A percentile compares a stretch with the other conserved stretches of the same genome.
phyloP scores from a whole-genome alignment of 2,797 vertebrate genomes.

The Gastrophryne carolinensis region DNA sequence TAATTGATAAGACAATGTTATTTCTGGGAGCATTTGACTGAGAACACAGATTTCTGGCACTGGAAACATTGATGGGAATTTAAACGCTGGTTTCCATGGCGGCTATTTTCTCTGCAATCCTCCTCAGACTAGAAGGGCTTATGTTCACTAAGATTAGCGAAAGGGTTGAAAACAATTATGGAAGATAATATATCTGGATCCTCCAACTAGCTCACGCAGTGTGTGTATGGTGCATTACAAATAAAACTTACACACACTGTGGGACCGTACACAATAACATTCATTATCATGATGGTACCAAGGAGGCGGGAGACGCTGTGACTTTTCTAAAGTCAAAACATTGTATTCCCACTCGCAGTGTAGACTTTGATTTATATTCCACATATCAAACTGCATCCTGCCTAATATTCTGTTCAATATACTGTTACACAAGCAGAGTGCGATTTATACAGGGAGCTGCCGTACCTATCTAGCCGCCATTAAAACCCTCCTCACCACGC shows the following conservation, averaged over 20 bases:
- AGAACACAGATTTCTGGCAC: constrained; percentile 38
- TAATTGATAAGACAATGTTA: constrained; percentile 47
- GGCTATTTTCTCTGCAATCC: constrained; percentile 32
- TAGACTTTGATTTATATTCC: neutral
- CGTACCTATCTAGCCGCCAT: no score
- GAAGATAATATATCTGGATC: constrained; percentile 19
- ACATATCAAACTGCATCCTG: no score
- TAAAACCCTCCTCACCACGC: no score
- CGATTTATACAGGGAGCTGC: no score
- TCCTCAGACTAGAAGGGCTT: constrained; percentile 19
- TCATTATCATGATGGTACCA: neutral
- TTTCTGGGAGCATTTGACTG: constrained; percentile 40
- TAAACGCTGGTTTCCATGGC: constrained; percentile 45
- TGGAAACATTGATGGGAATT: constrained; percentile 42
- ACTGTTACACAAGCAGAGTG: neutral
- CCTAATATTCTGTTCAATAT: no score
- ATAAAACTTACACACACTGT: neutral
- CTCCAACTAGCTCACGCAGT: neutral
- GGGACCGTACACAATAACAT: neutral
- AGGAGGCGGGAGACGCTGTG: neutral
- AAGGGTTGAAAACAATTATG: constrained; percentile 27
- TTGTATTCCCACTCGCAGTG: neutral
- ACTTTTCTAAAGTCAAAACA: constrained; percentile 20
- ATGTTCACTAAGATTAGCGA: constrained; percentile 36
- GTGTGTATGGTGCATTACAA: neutral